Base-by-base conservation (phyloP, 2,888 invertebrate genomes). In the Darwinula stevensoni region DNA sequence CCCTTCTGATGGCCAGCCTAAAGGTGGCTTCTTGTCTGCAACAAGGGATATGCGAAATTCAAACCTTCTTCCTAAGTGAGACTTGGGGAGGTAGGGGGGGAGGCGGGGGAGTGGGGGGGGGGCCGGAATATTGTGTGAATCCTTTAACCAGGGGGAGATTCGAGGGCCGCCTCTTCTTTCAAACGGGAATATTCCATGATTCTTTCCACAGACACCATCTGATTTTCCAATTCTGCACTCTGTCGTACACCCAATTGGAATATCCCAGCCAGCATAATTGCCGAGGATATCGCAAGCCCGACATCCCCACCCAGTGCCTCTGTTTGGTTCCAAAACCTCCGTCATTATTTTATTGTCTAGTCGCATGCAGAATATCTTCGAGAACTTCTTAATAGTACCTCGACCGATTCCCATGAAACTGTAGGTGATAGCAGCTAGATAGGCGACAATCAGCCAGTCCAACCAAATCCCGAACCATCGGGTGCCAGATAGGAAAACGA, bases 391-490 rank as follows among this genome's bases (percentile, higher is more conserved):
- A n/a, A n/a, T n/a, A n/a, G n/a, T n/a, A n/a, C n/a, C n/a, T n/a
- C n/a, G n/a, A n/a, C n/a, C n/a, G n/a, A n/a, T n/a, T n/a, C 75
- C 48, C 33, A 88, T 63, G 51, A 82, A 78, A 44, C 75, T 74
- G 42, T 78, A 57, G 0, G 84, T 76, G 1, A 88, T 82, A 29
- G 74, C 49, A 0, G 66, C 64, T 36, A 91, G 75, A 52, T 84
- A 91, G 4, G 73, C 39, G 1, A 76, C 65, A 47, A 86, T 86
- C 32, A 82, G 63, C 39, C 76, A 58, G 49, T 94, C 94, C 43
- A 94, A 54, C 63, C 76, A 76, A 45, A 84, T 74, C 1, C 84
- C 88, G 45, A 94, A 84, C 41, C 91, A 86, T 37, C 88, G 66
- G 13, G 76, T 75, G 4, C 76, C 71, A 0, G 75, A 65, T n/a